These are phyloP conservation scores for Ernsta delagoae DNA, from an alignment of 2,888 invertebrate species.

Conservation along the genomic window DNA sequence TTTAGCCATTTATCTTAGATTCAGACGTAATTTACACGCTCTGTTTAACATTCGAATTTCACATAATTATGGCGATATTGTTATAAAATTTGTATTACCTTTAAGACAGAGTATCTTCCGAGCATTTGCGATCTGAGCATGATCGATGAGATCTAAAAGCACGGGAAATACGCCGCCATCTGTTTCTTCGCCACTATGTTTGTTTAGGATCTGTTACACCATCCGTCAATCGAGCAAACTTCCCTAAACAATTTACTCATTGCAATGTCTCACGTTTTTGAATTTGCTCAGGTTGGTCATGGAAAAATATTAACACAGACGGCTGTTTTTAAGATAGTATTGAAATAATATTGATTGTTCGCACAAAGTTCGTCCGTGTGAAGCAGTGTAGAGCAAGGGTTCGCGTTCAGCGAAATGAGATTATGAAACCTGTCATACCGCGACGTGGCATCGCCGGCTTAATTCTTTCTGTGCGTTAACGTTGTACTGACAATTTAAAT, in stretches of 20 bases:
- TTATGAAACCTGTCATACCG: conserved; percentile 35
- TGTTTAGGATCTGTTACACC: conserved; percentile 42
- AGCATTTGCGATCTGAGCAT: conserved; percentile 5
- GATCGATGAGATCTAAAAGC: conserved; percentile 9
- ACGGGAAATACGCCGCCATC: neutral
- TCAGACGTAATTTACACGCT: conserved; percentile 4
- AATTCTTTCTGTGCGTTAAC: conserved; percentile 37
- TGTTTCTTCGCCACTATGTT: conserved; percentile 30
- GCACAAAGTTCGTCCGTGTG: neutral
- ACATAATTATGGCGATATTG: conserved; percentile 1
- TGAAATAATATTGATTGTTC: conserved; percentile 11
- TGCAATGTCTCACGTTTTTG: conserved; percentile 12
- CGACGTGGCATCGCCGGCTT: conserved; percentile 18
- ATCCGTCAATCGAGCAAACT: conserved; percentile 15
- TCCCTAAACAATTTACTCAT: conserved; percentile 37
- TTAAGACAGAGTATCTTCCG: neutral
- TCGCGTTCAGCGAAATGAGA: conserved; percentile 26
- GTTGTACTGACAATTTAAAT: conserved; percentile 41
- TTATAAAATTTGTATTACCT: neutral
- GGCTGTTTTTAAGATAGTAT: neutral
- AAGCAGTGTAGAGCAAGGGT: neutral
- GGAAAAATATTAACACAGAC: no score
- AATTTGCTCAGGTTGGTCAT: no score
- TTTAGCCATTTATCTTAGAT: neutral
- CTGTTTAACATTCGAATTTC: neutral